Evolutionary conservation across 1,140 invertebrate genomes (phyloP).

Genomic region (Hycleus cichorii): DNA sequence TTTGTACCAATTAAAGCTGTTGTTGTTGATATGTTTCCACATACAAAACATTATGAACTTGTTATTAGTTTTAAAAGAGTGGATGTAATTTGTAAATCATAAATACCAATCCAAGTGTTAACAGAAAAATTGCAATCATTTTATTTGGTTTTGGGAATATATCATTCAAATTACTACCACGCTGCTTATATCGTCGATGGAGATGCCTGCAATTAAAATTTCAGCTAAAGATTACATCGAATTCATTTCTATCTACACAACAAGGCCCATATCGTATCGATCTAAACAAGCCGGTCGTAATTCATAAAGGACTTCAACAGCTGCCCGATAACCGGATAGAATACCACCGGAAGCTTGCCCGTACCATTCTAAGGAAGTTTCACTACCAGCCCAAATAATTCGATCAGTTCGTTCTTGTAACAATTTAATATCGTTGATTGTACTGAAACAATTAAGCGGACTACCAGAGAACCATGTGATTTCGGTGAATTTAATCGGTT

Average conservation of each 20-base stretch:
- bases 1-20: conserved; percentile 74
- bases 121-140: too few relatives aligned
- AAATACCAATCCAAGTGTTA: too few relatives aligned
- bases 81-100: conserved; percentile 7
- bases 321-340: conserved; percentile 47
- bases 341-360: conserved; percentile 52
- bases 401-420: conserved; percentile 13
- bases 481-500: conserved; percentile 23
- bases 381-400: conserved; percentile 49
- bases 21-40: conserved; percentile 91
- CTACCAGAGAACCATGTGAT: conserved; percentile 15
- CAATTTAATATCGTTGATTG: neutral
- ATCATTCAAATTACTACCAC: too few relatives aligned
- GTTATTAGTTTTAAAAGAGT: conserved; percentile 72
- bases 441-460: conserved; percentile 4
- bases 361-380: conserved; percentile 48
- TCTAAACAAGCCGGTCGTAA: conserved; percentile 21
- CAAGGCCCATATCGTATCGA: conserved; percentile 10
- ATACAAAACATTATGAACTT: conserved; percentile 84
- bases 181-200: too few relatives aligned
- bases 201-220: neutral
- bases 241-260: neutral
- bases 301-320: conserved; percentile 43
- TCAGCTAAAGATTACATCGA: neutral
- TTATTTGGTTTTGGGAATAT: too few relatives aligned